Evolutionary conservation across 2,113 vertebrate species (phyloP), one percentile per base, ranked within the genome.

Genomic region (Pelecanoides urinatrix): DNA sequence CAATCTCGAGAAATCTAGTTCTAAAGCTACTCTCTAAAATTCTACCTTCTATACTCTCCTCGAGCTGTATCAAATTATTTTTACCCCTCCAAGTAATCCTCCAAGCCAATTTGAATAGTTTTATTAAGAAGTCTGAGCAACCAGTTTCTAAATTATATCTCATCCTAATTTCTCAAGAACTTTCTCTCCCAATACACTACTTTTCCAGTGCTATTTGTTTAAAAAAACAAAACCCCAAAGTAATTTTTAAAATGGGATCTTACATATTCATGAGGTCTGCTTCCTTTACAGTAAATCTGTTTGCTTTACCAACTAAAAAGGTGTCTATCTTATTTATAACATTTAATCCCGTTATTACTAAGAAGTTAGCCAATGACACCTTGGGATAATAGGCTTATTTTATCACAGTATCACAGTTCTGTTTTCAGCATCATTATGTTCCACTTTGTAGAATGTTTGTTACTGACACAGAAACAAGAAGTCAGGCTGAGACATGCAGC

Each of bases 331-430:
- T 58, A 86, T 84, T 87, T 79, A 67, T 72, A 91, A 74, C 26
- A 81, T 88, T 94, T 91, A 91, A 91, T 91, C 89, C 76, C 1
- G 8, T 85, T 82, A 92, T 87, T 94, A 91, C 79, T 76, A 78
- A 90, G 73, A 93, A 79, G 66, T 62, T 78, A 79, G 84, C 42
- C 80, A 95, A 67, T 76, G 83, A 88, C 91, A 94, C 86, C 86
- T 91, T 92, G 87, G 85, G 78, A 73, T 88, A 85, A 93, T 7
- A 71, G 61, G 95, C 87, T 96, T 95, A 86, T 62, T 95, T 88
- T 59, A 95, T 73, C 93, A 79, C 58, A 68, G 52, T 68, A 94
- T 92, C 73, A 79, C 49, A 86, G 58, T n/a, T 79, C 65, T 63
- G 80, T 81, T 90, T 91, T 74, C 77, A 92, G 53, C 74, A 94